Evolutionary conservation across 2,888 invertebrate species (phyloP), one percentile per base, ranked within the genome.

Genomic region (Phorcus lineatus): DNA sequence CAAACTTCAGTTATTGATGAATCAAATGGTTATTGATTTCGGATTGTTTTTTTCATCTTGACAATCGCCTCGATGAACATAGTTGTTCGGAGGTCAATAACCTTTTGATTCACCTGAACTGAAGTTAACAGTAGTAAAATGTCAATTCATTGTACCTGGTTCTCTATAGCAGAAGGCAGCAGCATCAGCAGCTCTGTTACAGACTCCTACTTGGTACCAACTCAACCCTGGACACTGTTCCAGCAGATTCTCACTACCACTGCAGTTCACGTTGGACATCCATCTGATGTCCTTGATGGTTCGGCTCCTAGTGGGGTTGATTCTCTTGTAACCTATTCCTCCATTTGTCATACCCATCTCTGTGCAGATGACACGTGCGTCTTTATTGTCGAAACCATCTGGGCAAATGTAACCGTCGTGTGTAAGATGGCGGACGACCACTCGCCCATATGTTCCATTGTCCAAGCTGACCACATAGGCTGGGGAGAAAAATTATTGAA

Each of bases 321-420:
- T 52, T 19, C 17, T 24, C 47, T 67, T 28, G 74, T 82, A 83
- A 16, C 82, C 80, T 17, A 82, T 62, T 79, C 88, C 89, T 16
- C 87, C 87, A 22, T 55, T 52, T 0, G 52, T 28, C 76, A 81
- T 88, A 24, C 88, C 89, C 1, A 85, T 75, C 76, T 89, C 88
- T 67, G 77, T 82, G 80, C 90, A 90, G 7, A 86, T 79, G 0
- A 89, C 86, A 6, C 57, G 81, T 7, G 89, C 89, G 53, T 88
- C 90, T 0, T 75, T 76, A 24, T 86, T 83, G 54, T 85, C 85
- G 75, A 88, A 90, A 16, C 84, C 83, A 53, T 87, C 83, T 9
- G 84, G 79, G 79, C 90, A 90, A 17, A 90, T 81, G 62, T 81
- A 84, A 2, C 90, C 90, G 6, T 85, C 79, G n/a, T 86, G 85